These are phyloP conservation scores for Paramisgurnus dabryanus DNA, from an alignment of 2,113 vertebrate genomes.

Conservation along the genomic window DNA sequence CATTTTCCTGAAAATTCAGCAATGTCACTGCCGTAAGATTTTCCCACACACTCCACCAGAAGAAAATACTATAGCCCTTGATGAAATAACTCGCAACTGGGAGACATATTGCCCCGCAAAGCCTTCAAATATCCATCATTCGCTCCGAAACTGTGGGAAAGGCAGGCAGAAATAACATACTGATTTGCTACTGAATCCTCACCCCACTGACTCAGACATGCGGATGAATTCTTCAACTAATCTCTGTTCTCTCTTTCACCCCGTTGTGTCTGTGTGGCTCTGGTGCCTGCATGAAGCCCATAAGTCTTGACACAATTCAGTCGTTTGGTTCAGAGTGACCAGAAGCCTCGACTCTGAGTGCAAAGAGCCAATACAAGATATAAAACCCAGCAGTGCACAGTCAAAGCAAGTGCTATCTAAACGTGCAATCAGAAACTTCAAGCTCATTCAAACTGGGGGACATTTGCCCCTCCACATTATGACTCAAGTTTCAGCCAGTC, in stretches of 20 bases:
- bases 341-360: constrained; percentile 18
- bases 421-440: neutral
- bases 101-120: neutral
- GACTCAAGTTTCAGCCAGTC: too few relatives aligned
- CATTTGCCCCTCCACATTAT: neutral
- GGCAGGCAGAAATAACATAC: constrained; percentile 7
- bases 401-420: neutral
- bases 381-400: neutral
- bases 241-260: constrained; percentile 38
- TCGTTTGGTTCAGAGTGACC: constrained; percentile 30
- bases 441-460: neutral
- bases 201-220: constrained; percentile 45
- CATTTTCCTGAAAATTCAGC: too few relatives aligned
- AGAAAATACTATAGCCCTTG: neutral
- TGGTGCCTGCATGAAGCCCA: constrained; percentile 39
- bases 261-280: constrained; percentile 14
- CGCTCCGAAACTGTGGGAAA: constrained; percentile 29
- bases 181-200: constrained; percentile 33
- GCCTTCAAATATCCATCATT: constrained; percentile 17
- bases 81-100: constrained; percentile 21
- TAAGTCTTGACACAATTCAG: constrained; percentile 42
- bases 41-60: neutral
- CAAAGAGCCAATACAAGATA: constrained; percentile 21
- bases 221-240: constrained; percentile 45
- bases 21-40: too few relatives aligned